phyloP scores from a whole-genome alignment of 2,113 vertebrate species.

The Sinocyclocheilus grahami region DNA sequence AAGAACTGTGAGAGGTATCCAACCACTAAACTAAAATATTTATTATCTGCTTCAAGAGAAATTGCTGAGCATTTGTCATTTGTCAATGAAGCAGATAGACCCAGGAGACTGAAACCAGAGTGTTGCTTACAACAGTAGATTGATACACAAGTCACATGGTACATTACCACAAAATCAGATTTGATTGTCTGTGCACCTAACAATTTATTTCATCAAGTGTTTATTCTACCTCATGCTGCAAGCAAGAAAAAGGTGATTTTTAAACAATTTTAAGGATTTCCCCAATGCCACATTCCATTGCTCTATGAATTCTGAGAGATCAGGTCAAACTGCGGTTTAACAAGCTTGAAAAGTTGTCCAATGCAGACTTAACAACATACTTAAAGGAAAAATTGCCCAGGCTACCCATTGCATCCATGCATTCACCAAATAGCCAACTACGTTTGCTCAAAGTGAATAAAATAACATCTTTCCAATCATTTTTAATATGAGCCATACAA shows the following conservation, averaged over 20 bases:
- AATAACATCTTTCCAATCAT: background rate
- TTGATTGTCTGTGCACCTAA: conserved; percentile 5
- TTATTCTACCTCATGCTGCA: background rate
- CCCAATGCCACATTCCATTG: background rate
- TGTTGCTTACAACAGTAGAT: background rate
- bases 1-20: background rate
- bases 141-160: conserved; percentile 19
- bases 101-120: conserved; percentile 19
- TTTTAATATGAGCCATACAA: background rate
- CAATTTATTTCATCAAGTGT: background rate
- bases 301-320: conserved; percentile 7
- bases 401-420: background rate
- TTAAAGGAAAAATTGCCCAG: background rate
- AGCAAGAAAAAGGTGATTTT: background rate
- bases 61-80: conserved; percentile 8
- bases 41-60: conserved; percentile 15
- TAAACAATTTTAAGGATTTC: background rate
- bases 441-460: background rate
- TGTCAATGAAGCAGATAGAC: background rate
- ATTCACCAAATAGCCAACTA: background rate
- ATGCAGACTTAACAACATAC: conserved; percentile 11
- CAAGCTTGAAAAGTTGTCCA: conserved; percentile 16
- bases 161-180: conserved; percentile 31
- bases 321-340: conserved; percentile 5
- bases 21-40: background rate